Evolutionary conservation across 2,888 invertebrate species (phyloP), one percentile per base, ranked within the genome.

Genomic region (Agrotis exclamationis): DNA sequence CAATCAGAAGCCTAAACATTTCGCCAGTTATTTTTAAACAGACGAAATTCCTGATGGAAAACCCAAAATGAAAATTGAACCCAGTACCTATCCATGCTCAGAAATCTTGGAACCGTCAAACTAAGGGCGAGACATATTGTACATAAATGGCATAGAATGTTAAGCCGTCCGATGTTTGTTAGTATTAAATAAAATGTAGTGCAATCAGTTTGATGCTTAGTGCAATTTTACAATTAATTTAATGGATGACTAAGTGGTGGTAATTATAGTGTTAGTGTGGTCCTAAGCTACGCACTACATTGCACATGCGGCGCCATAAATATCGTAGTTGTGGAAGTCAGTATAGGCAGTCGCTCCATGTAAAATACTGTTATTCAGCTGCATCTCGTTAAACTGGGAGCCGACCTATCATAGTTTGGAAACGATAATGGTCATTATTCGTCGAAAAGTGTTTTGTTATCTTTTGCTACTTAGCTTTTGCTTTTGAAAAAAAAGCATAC

Each of bases 71-170:
- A 33, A 7, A 33, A 7, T 33, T 33, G 1, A 33, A 33, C 7
- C 33, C 0, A 33, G 39, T 9, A 39, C 5, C 11, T 11, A 39
- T 39, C 11, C 39, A 39, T 39, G 11, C 4, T 11, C 39, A 39
- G 39, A 9, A 33, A 5, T 28, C 6, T 5, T 3, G 28, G n/a
- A n/a, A n/a, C n/a, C 5, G 28, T 28, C 5, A 28, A 5, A 28
- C 28, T 5, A 28, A 28, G 28, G 28, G 3, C 6, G 28, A 28
- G 28, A 28, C 5, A 28, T 14, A 13, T 67, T 24, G 24, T 66
- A 64, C 50, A n/a, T n/a, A n/a, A n/a, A 20, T 33, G 24, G 20
- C 56, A 53, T 51, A 13, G 50, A 67, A 39, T 66, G 33, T 7
- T 24, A 14, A 39, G n/a, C 14, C 24, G 44, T 53, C 24, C 1